A percentile compares a stretch with the other conserved stretches of the same genome.
These are phyloP conservation scores for Ceratina japonica DNA, from an alignment of 1,140 invertebrate species.

Conservation along the genomic window DNA sequence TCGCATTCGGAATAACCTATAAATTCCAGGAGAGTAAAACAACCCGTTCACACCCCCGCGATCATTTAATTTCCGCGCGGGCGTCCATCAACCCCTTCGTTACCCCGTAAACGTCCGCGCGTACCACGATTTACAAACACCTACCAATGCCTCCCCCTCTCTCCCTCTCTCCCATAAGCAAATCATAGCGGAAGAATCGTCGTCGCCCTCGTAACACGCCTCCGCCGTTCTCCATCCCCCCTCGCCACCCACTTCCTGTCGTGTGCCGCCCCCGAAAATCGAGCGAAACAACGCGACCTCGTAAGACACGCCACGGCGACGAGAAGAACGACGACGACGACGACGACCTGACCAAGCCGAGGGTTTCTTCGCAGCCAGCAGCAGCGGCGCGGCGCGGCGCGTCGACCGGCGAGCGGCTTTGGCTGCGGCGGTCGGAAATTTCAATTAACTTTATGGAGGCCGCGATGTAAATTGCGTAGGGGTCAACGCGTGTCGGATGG, in stretches of 20 bases:
- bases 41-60: neutral
- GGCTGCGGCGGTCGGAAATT: conserved; percentile 63
- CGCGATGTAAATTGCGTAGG: conserved; percentile 71
- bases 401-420: conserved; percentile 10
- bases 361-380: conserved; percentile 36
- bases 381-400: conserved; percentile 26
- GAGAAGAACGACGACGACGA: too few species aligned
- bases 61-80: neutral
- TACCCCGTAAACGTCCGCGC: neutral
- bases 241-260: too few species aligned
- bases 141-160: too few species aligned
- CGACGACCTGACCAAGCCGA: conserved; percentile 23
- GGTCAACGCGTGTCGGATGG: conserved; percentile 65
- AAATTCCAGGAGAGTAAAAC: neutral
- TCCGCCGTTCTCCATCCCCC: neutral
- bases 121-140: neutral
- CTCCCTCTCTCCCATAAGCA: too few species aligned
- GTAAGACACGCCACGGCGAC: conserved; percentile 17
- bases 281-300: conserved; percentile 21
- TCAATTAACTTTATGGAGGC: conserved; percentile 70
- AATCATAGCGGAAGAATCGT: neutral
- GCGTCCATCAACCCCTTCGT: neutral
- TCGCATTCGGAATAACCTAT: too few species aligned
- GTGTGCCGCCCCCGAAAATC: conserved; percentile 17
- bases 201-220: neutral